A percentile compares a stretch with the other conserved stretches of the same genome.
These are phyloP conservation scores for Pterocles gutturalis DNA, from an alignment of 2,113 vertebrate genomes.

Conservation along the genomic window DNA sequence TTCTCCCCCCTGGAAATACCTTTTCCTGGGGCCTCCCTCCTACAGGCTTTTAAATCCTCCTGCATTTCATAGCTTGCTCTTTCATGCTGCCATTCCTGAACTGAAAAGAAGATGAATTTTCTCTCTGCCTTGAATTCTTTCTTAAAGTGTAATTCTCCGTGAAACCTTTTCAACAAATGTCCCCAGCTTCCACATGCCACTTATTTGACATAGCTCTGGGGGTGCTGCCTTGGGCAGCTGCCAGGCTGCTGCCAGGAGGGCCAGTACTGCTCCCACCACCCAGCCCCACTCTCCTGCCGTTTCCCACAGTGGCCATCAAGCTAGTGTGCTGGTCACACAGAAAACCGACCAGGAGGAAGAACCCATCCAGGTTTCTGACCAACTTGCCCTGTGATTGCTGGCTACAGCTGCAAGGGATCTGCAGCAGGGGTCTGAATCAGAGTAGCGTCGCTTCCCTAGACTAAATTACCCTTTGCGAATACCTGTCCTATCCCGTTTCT, in stretches of 20 bases:
- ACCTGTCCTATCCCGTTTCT: background rate
- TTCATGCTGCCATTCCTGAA: rapidly evolving
- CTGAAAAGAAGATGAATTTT: background rate
- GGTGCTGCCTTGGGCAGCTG: background rate
- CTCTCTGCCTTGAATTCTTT: background rate
- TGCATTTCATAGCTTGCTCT: background rate
- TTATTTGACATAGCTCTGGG: background rate
- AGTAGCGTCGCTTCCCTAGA: background rate
- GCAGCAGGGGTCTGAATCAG: background rate
- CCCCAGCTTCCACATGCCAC: rapidly evolving
- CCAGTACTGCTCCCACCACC: rapidly evolving
- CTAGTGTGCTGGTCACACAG: background rate
- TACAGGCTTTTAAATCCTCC: background rate
- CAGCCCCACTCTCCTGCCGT: background rate
- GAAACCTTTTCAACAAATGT: background rate
- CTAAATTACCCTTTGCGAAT: background rate
- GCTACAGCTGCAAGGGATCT: background rate
- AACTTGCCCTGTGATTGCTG: background rate
- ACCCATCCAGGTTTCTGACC: background rate
- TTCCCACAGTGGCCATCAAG: background rate
- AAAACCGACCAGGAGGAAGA: background rate
- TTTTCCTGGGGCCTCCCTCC: background rate
- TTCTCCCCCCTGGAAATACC: background rate
- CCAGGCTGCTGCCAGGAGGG: background rate
- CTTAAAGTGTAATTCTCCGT: background rate